Evolutionary conservation across 2,888 invertebrate genomes (phyloP).

Genomic region (Altica lythri): DNA sequence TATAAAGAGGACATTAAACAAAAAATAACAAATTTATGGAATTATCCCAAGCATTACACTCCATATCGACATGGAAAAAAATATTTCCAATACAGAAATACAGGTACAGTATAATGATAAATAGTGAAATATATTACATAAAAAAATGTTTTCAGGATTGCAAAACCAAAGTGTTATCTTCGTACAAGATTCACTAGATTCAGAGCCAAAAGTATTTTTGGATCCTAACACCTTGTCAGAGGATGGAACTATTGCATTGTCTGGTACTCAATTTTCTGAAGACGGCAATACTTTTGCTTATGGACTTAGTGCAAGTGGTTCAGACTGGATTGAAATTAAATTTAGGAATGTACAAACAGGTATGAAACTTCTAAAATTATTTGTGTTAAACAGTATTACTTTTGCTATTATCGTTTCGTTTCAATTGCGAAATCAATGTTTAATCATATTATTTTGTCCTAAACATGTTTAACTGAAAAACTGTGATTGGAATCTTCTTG

Average conservation of each 20-base stretch:
- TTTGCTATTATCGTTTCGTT: neutral
- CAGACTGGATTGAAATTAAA: slow-evolving; percentile 94
- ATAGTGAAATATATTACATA: neutral
- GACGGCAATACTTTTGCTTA: slow-evolving; percentile 91
- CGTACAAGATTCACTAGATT: slow-evolving; percentile 76
- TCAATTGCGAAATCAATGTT: too few species aligned
- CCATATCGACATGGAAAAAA: slow-evolving; percentile 80
- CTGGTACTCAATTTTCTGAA: slow-evolving; percentile 80
- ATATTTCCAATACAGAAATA: slow-evolving; percentile 92
- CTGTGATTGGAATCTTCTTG: too few species aligned
- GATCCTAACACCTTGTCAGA: slow-evolving; percentile 91
- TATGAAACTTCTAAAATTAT: slow-evolving; percentile 47
- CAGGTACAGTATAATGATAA: slow-evolving; percentile 51
- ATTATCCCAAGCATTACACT: slow-evolving; percentile 94
- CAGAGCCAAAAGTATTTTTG: slow-evolving; percentile 83
- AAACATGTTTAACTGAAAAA: too few species aligned
- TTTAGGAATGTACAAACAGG: slow-evolving; percentile 77
- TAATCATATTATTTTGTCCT: too few species aligned
- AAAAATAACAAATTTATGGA: slow-evolving; percentile 88
- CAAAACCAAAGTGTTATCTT: slow-evolving; percentile 98
- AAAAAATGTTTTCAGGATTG: slow-evolving; percentile 65
- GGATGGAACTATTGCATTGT: slow-evolving; percentile 87
- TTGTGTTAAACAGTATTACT: neutral
- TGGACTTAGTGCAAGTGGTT: slow-evolving; percentile 89
- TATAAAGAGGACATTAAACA: slow-evolving; percentile 74